Percentiles rank a stretch among this genome's conserved stretches.
Conservation (phyloP, 1,140 invertebrate genomes). For the Drosophila grimshawi region DNA sequence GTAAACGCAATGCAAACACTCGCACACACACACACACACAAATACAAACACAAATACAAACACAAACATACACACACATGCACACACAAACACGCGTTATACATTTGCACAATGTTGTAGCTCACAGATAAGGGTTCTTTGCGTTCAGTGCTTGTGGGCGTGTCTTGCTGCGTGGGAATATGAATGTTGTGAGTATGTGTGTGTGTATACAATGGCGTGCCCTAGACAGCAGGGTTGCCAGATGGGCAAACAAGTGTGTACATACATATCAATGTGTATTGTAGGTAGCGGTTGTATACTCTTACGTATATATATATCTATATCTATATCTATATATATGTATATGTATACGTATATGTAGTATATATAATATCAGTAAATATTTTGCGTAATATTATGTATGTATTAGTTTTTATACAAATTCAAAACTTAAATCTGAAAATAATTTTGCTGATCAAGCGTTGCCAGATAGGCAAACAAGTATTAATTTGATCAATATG, state of each 20-base stretch:
- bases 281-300: too few species aligned
- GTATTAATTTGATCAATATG: not conserved
- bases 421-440: too few species aligned
- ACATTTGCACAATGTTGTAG: constrained; percentile 58
- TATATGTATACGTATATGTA: too few species aligned
- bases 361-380: too few species aligned
- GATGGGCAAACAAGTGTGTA: not conserved
- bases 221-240: constrained; percentile 29
- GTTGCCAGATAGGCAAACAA: not conserved
- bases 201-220: constrained; percentile 22
- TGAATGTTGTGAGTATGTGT: constrained; percentile 25
- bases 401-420: too few species aligned
- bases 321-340: not conserved
- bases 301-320: not conserved
- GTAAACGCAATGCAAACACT: constrained; percentile 14
- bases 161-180: constrained; percentile 15
- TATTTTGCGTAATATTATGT: too few species aligned
- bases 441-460: too few species aligned
- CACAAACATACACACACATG: constrained; percentile 2
- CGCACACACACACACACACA: not conserved
- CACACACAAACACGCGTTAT: not conserved
- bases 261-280: too few species aligned
- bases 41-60: not conserved
- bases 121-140: constrained; percentile 44
- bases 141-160: constrained; percentile 41